phyloP scores from a whole-genome alignment of 2,797 vertebrate species.

The Hyperoplus immaculatus region DNA sequence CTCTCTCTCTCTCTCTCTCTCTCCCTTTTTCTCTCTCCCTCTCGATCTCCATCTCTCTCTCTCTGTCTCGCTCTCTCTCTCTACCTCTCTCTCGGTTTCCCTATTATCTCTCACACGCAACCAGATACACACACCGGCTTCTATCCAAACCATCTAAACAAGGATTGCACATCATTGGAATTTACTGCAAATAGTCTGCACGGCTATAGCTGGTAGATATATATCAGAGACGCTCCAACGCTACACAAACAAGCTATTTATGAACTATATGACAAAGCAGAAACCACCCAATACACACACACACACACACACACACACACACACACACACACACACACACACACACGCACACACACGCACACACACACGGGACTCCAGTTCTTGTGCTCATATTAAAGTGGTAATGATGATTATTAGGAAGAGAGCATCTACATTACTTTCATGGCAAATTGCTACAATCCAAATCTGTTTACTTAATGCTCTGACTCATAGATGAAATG shows the following conservation, averaged over 20 bases:
- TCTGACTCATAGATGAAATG: too few relatives aligned
- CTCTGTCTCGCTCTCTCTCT: not conserved
- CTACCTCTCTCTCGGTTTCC: conserved; percentile 7
- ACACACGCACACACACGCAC: too few relatives aligned
- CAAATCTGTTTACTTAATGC: too few relatives aligned
- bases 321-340: too few relatives aligned
- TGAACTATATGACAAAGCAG: not conserved
- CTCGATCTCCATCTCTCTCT: too few relatives aligned
- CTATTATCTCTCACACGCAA: conserved; percentile 27
- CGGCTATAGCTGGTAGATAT: not conserved
- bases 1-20: not conserved
- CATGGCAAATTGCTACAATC: too few relatives aligned
- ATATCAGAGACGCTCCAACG: not conserved
- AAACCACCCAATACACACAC: too few relatives aligned
- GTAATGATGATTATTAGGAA: too few relatives aligned
- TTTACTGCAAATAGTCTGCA: conserved; percentile 3
- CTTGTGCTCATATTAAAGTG: too few relatives aligned
- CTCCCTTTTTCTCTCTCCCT: not conserved
- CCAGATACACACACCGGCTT: conserved; percentile 3
- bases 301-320: too few relatives aligned
- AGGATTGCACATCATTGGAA: conserved; percentile 7
- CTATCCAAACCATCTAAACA: conserved; percentile 15
- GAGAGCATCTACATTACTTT: too few relatives aligned
- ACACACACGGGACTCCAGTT: too few relatives aligned
- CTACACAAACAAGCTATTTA: not conserved